Percentiles rank a stretch among this genome's conserved stretches.
Conservation (phyloP, 2,113 vertebrate genomes). For the Xenopus laevis region DNA sequence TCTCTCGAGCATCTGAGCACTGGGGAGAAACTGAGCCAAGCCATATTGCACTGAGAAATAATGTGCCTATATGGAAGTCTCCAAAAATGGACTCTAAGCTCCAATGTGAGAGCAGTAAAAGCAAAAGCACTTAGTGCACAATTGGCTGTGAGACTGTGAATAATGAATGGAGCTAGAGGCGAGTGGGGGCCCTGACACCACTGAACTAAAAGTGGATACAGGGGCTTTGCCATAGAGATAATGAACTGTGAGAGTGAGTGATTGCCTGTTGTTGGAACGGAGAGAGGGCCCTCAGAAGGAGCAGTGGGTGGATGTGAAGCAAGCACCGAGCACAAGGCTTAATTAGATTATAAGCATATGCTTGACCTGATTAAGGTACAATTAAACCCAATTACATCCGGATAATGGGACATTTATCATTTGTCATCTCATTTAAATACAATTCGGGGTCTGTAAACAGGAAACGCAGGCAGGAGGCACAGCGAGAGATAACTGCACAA, state of each 20-base stretch:
- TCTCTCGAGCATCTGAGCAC: no score
- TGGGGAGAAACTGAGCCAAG: no score
- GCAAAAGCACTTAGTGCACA: no score
- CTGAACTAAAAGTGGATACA: no score
- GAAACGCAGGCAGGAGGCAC: not conserved
- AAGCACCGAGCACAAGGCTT: not conserved
- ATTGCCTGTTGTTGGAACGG: not conserved
- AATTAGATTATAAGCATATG: conserved; percentile 31
- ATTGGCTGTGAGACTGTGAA: no score
- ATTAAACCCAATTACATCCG: conserved; percentile 21
- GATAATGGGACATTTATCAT: conserved; percentile 33
- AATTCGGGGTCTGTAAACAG: conserved; percentile 19
- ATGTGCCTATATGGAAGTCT: no score
- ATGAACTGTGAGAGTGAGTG: not conserved
- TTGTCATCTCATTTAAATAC: conserved; percentile 22
- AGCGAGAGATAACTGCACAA: no score
- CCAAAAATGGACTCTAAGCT: no score
- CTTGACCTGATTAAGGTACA: conserved; percentile 38
- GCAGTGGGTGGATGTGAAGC: conserved; percentile 8
- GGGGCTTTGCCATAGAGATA: not conserved
- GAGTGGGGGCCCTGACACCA: no score
- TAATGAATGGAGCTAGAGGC: no score
- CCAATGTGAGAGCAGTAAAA: no score
- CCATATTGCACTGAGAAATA: no score
- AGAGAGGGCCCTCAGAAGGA: not conserved